phyloP scores from a whole-genome alignment of 2,888 invertebrate species.

The Dioctria rufipes region DNA sequence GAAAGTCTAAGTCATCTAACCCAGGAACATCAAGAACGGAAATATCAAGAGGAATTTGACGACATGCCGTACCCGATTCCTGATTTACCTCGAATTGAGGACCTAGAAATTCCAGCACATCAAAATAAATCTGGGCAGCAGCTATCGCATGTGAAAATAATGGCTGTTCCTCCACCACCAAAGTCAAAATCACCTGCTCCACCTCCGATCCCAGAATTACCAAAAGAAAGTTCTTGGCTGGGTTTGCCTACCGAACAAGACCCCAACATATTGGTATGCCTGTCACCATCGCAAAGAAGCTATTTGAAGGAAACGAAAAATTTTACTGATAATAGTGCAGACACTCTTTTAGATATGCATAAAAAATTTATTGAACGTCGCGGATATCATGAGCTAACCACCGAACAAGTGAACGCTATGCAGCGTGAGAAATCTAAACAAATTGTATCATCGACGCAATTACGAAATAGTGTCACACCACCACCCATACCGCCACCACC shows the following conservation, averaged over 20 bases:
- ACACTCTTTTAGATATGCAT: constrained; percentile 79
- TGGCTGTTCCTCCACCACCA: constrained; percentile 58
- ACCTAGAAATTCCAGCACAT: constrained; percentile 65
- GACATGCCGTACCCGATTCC: constrained; percentile 73
- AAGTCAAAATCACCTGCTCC: constrained; percentile 59
- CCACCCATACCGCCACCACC: constrained; percentile 67
- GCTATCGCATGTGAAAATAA: constrained; percentile 60
- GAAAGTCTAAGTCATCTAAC: constrained; percentile 67
- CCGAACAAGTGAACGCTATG: constrained; percentile 65
- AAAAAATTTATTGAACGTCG: constrained; percentile 79
- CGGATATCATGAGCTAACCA: constrained; percentile 73
- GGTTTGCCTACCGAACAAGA: constrained; percentile 76
- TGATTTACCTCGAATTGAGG: constrained; percentile 72
- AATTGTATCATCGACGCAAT: constrained; percentile 48
- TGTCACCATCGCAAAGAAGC: constrained; percentile 82
- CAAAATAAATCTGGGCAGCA: background rate
- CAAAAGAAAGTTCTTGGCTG: constrained; percentile 72
- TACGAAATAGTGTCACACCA: constrained; percentile 64
- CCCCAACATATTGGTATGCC: constrained; percentile 77
- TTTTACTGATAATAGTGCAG: constrained; percentile 71
- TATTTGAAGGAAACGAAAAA: constrained; percentile 74
- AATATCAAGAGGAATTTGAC: constrained; percentile 32
- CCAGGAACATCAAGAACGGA: constrained; percentile 52
- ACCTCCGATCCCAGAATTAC: constrained; percentile 71
- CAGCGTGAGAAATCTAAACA: constrained; percentile 65